phyloP scores from a whole-genome alignment of 2,113 vertebrate species.

The Chinchilla lanigera region DNA sequence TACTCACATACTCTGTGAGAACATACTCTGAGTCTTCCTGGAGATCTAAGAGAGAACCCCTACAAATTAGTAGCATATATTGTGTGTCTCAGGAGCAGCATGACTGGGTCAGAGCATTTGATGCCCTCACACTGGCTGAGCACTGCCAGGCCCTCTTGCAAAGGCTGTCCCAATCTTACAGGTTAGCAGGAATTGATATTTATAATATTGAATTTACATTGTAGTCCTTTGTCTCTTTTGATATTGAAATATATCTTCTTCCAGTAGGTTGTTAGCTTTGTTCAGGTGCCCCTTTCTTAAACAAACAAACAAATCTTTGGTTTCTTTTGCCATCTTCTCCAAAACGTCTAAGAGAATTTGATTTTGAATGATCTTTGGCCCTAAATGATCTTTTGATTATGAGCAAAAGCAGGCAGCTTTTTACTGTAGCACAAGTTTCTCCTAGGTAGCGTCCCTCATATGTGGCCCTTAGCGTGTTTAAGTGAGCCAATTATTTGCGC shows the following conservation, averaged over 20 bases:
- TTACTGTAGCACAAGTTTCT: background rate
- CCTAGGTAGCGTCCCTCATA: background rate
- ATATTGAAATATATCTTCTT: background rate
- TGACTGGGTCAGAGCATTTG: background rate
- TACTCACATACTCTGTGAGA: background rate
- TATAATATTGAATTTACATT: background rate
- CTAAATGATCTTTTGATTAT: background rate
- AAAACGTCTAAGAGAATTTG: background rate
- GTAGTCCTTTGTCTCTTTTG: background rate
- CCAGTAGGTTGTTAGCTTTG: background rate
- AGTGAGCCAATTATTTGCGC: background rate
- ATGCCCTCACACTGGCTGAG: background rate
- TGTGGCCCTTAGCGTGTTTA: background rate
- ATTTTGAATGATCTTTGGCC: background rate
- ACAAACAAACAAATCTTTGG: background rate
- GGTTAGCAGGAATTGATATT: background rate
- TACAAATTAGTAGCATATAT: background rate
- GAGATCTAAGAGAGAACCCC: background rate
- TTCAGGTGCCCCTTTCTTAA: background rate
- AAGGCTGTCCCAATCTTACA: background rate
- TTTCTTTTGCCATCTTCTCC: background rate
- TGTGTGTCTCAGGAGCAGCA: background rate
- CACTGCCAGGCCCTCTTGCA: background rate
- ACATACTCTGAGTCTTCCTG: background rate
- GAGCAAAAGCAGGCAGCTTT: background rate